phyloP scores from a whole-genome alignment of 2,888 invertebrate species.

The Graphium colonna region DNA sequence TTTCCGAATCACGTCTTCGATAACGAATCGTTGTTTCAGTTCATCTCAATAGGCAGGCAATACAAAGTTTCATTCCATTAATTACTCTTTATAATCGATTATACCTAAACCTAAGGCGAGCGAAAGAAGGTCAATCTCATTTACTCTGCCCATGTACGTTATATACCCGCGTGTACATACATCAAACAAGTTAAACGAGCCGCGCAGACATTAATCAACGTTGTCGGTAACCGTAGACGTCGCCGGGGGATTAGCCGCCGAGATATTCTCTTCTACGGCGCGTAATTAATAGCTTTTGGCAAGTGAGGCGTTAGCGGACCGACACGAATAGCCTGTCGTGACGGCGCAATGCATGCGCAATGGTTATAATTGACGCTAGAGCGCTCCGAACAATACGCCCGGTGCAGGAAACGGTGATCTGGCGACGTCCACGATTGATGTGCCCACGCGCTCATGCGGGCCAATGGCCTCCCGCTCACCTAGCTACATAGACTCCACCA shows the following conservation, averaged over 20 bases:
- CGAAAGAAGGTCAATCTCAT: conserved; percentile 60
- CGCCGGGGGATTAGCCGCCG: conserved; percentile 72
- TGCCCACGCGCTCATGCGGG: conserved; percentile 62
- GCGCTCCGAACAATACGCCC: conserved; percentile 50
- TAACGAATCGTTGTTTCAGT: too few species aligned
- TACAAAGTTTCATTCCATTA: conserved; percentile 36
- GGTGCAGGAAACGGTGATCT: conserved; percentile 41
- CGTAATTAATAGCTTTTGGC: conserved; percentile 79
- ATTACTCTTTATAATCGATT: conserved; percentile 32
- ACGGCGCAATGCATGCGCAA: conserved; percentile 60
- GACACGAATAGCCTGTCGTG: conserved; percentile 61
- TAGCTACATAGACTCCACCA: conserved; percentile 28
- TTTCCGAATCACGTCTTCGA: too few species aligned
- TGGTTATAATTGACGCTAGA: conserved; percentile 66
- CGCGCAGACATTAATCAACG: conserved; percentile 73
- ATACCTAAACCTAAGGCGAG: conserved; percentile 33
- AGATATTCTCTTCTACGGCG: conserved; percentile 73
- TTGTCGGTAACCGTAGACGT: conserved; percentile 73
- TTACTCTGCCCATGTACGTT: conserved; percentile 52
- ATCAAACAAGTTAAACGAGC: conserved; percentile 69
- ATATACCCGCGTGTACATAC: conserved; percentile 44
- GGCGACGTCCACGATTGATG: conserved; percentile 32
- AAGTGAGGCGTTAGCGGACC: conserved; percentile 63
- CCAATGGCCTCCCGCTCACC: conserved; percentile 62
- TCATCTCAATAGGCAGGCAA: too few species aligned